Evolutionary conservation across 1,140 invertebrate genomes (phyloP).

Genomic region (Reticulitermes speratus): DNA sequence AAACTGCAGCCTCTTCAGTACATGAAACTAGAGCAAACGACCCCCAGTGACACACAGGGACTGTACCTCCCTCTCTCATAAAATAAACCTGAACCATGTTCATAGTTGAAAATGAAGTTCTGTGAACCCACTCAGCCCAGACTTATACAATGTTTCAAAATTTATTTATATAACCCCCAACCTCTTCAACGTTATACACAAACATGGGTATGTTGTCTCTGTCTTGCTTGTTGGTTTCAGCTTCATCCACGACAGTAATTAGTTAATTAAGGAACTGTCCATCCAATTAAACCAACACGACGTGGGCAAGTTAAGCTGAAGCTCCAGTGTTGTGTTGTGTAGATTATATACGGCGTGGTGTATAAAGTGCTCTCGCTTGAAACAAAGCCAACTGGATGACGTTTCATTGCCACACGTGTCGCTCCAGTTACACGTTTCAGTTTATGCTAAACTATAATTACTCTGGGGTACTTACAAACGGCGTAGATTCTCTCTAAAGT

Average conservation of each 20-base stretch:
- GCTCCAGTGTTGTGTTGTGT: conserved; percentile 7
- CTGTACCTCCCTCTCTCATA: neutral
- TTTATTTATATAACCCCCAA: conserved; percentile 4
- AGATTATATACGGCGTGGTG: neutral
- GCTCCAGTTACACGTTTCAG: neutral
- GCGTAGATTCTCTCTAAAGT: neutral
- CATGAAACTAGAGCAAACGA: neutral
- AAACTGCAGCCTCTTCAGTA: neutral
- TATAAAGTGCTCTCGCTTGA: neutral
- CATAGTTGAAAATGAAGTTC: conserved; percentile 17
- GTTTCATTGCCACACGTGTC: neutral
- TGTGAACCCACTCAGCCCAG: neutral
- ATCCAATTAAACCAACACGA: conserved; percentile 19
- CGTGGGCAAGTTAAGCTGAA: neutral
- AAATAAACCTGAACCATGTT: conserved; percentile 5
- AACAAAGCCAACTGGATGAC: neutral
- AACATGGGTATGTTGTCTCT: neutral
- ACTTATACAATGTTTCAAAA: conserved; percentile 6
- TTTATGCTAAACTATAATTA: neutral
- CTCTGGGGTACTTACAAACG: neutral
- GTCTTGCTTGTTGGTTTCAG: conserved; percentile 14
- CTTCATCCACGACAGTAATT: conserved; percentile 15
- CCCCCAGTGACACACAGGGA: neutral
- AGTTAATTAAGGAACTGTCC: conserved; percentile 18
- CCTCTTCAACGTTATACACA: neutral